Conservation (phyloP, 2,888 invertebrate species). For the Sisyra terminalis region DNA sequence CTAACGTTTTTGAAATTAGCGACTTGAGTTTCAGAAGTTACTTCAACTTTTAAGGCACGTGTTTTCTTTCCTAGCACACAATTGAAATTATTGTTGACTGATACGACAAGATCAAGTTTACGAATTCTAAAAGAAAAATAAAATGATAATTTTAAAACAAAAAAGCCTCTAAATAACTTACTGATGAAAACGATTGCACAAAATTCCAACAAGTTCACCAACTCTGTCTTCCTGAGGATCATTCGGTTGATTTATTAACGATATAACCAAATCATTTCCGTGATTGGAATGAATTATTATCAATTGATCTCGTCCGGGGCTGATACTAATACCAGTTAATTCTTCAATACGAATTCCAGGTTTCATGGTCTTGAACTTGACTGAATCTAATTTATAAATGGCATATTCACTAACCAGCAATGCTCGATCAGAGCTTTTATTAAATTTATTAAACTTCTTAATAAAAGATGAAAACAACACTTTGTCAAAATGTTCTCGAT, state of each 20-base stretch:
- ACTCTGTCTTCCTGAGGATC: constrained; percentile 49
- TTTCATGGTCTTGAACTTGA: constrained; percentile 76
- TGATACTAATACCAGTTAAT: constrained; percentile 74
- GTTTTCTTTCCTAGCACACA: constrained; percentile 77
- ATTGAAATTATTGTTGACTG: constrained; percentile 54
- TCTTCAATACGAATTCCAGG: constrained; percentile 66
- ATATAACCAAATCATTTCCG: constrained; percentile 81
- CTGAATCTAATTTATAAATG: constrained; percentile 74
- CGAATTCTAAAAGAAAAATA: constrained; percentile 35
- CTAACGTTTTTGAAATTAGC: constrained; percentile 35
- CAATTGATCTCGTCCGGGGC: constrained; percentile 74
- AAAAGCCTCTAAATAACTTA: constrained; percentile 30
- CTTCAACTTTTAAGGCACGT: constrained; percentile 38
- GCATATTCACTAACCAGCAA: constrained; percentile 69
- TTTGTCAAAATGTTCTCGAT: constrained; percentile 42
- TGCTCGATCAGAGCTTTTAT: constrained; percentile 63
- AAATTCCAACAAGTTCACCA: constrained; percentile 72
- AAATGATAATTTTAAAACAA: constrained; percentile 8
- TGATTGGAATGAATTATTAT: constrained; percentile 71
- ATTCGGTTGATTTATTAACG: constrained; percentile 30
- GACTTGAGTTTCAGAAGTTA: constrained; percentile 30
- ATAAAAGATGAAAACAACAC: constrained; percentile 50
- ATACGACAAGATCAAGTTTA: constrained; percentile 55
- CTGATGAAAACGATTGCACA: constrained; percentile 61
- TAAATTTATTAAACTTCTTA: constrained; percentile 50